phyloP scores from a whole-genome alignment of 2,113 vertebrate species.

The Salvelinus alpinus region DNA sequence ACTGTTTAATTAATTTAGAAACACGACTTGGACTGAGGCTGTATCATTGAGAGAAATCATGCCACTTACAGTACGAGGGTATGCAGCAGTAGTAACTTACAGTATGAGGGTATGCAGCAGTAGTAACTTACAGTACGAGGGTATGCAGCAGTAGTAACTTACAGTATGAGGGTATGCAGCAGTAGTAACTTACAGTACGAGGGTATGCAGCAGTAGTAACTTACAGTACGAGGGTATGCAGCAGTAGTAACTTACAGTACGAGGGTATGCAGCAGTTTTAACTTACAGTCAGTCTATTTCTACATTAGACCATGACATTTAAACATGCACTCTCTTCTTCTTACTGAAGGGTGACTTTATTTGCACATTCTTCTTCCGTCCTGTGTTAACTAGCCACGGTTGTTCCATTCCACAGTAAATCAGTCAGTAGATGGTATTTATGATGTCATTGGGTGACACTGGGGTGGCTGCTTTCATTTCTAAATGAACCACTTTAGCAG shows the following conservation, averaged over 20 bases:
- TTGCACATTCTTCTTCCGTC: background rate
- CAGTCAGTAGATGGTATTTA: conserved; percentile 38
- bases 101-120: no score
- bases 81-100: no score
- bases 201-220: no score
- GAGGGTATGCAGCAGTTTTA: background rate
- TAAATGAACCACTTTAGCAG: conserved; percentile 61
- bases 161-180: no score
- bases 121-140: no score
- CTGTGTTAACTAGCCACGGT: background rate
- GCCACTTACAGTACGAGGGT: no score
- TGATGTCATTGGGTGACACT: conserved; percentile 30
- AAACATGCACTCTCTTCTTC: background rate
- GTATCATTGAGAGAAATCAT: background rate
- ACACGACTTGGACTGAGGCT: background rate
- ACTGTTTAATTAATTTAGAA: conserved; percentile 30
- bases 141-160: no score
- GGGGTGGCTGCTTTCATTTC: conserved; percentile 41
- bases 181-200: no score
- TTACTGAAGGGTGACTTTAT: background rate
- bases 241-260: no score
- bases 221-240: no score
- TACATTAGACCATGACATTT: background rate
- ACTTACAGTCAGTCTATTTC: background rate
- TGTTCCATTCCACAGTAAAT: conserved; percentile 45